Conservation (phyloP, 2,797 vertebrate genomes). For the Hippopotamyrus pictus region DNA sequence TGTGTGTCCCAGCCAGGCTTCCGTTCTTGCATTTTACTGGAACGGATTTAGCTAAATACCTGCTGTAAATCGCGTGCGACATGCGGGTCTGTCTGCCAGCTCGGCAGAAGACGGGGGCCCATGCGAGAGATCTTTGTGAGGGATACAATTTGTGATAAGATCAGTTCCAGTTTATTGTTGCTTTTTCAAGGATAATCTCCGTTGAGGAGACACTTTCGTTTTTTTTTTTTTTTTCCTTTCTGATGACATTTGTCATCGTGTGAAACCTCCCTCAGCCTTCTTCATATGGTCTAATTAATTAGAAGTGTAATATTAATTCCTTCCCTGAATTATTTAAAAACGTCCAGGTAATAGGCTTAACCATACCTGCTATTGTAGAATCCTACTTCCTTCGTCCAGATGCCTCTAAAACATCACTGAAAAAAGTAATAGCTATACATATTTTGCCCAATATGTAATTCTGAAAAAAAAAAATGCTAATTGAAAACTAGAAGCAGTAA, state of each 20-base stretch:
- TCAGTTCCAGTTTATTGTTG: background rate
- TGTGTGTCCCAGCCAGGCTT: background rate
- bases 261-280: background rate
- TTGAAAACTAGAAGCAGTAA: background rate
- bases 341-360: background rate
- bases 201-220: background rate
- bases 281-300: background rate
- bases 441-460: background rate
- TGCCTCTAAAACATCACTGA: background rate
- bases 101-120: background rate
- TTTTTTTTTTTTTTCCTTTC: background rate
- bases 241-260: background rate
- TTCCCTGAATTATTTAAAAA: background rate
- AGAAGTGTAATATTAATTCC: background rate
- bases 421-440: background rate
- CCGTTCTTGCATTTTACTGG: background rate
- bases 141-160: conserved; percentile 3
- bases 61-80: background rate
- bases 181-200: background rate
- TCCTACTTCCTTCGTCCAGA: background rate
- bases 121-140: background rate
- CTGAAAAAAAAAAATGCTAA: background rate
- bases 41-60: background rate
- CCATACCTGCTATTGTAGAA: background rate
- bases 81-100: background rate